Base-by-base conservation (phyloP, 2,797 vertebrate genomes). In the Serranus cabrilla region DNA sequence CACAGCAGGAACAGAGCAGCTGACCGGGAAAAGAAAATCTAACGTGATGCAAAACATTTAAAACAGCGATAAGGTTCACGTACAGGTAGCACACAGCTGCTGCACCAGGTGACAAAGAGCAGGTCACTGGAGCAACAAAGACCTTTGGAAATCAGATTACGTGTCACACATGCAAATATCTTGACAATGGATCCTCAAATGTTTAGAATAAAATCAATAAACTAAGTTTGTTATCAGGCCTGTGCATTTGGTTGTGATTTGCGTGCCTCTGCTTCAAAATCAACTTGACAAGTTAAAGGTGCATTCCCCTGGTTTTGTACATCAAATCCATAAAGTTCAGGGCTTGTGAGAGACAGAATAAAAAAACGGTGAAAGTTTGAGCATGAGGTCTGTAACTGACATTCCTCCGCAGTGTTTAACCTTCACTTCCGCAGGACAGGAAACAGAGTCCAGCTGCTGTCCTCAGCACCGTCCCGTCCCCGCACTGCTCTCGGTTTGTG, bases 101-200 rank as follows among this genome's bases (percentile, higher is more conserved):
- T 10, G 13, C 7, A 10, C 50, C 60, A n/a, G 72, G 46, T 27
- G 39, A 71, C 59, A 64, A 61, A 45, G 42, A 50, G 18, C 27
- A 39, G 40, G 18, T 57, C 56, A 65, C 2, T 20, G 34, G 14
- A 10, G 17, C 14, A n/a, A 72, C 51, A 0, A 49, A 65, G 23
- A 75, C 67, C 51, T 77, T 55, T 47, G 4, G 5, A 51, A 46
- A 79, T 70, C 62, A 65, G 73, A 86, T 74, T 23, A 77, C 2
- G 21, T 42, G 27, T 50, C n/a, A 34, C 1, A 34, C 3, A 74
- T 39, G 59, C 46, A 78, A 81, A 82, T 66, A 17, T 6, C 25
- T 54, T 16, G 10, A 42, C 59, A 59, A 51, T 7, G 46, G 40
- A 67, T 4, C 21, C 23, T 66, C 23, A 51, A 45, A 40, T 11